Evolutionary conservation across 1,140 invertebrate species (phyloP), one percentile per base, ranked within the genome.

Genomic region (Sitophilus oryzae): DNA sequence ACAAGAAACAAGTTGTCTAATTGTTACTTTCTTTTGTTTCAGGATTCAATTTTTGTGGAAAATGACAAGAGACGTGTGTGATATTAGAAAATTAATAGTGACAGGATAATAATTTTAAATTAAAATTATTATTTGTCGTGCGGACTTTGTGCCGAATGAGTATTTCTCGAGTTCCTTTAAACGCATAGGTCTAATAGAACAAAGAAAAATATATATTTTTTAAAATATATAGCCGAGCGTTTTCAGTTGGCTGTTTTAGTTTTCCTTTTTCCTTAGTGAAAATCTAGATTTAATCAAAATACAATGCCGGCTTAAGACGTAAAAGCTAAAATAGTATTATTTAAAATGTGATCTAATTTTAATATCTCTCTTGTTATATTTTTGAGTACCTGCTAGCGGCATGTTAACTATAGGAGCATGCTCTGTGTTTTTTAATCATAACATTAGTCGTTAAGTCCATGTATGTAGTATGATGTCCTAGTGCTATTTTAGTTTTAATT

Each of bases 21-120:
- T 25, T 47, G 52, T 43, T 34, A 4, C n/a, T 56, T 52, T 55
- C 58, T 58, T 61, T 63, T 66, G 62, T 64, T 65, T 58, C 52
- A 63, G 65, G 46, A 57, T 60, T 37, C 19, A 52, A 53, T 38
- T 21, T 51, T 58, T 53, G 25, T 38, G 38, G 45, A 55, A 41
- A 40, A 42, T 35, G 22, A 55, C 22, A 40, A 52, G 25, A 41
- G 34, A 56, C 52, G 43, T 47, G 52, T 54, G 52, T 60, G 58
- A 59, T 53, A 55, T 50, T 51, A 55, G 18, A 36, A 16, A 43
- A 30, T 5, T 11, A 11, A 37, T 37, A 21, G 46, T 53, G 49
- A 37, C 20, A 36, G 36, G 25, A 36, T 20, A 54, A 52, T 25
- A 36, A 49, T 43, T 52, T 52, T 42, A 34, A 22, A 23, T 52